Evolutionary conservation across 1,140 invertebrate species (phyloP).

Genomic region (Hermetia illucens): DNA sequence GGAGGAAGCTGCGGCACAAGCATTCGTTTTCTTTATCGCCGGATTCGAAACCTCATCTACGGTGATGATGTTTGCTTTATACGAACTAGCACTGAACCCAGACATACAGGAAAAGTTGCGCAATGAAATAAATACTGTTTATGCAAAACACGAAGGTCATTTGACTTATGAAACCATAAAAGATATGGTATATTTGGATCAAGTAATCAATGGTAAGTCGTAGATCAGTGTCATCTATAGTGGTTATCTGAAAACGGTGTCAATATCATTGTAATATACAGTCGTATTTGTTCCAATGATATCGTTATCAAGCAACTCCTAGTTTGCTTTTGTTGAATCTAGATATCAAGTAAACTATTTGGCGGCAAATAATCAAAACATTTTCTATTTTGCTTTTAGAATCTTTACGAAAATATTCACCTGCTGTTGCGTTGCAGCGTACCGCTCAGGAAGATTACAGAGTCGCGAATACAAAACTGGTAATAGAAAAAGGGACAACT

Average conservation of each 20-base stretch:
- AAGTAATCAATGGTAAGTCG: too few relatives aligned
- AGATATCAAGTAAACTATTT: too few relatives aligned
- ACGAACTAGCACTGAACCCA: constrained; percentile 36
- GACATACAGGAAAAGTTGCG: constrained; percentile 35
- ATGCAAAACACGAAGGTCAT: constrained; percentile 29
- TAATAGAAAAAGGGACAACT: constrained; percentile 28
- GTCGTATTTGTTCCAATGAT: too few relatives aligned
- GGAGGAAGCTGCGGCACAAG: constrained; percentile 32
- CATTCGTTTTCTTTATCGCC: constrained; percentile 37
- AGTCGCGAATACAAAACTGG: constrained; percentile 31
- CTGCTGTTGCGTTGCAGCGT: constrained; percentile 33
- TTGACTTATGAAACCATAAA: too few relatives aligned
- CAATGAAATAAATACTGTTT: constrained; percentile 33
- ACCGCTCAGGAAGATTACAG: constrained; percentile 35
- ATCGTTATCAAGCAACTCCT: constrained; percentile 4
- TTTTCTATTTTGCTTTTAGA: too few relatives aligned
- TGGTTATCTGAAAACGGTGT: too few relatives aligned
- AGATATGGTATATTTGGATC: too few relatives aligned
- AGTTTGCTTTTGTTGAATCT: too few relatives aligned
- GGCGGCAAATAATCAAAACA: constrained; percentile 6
- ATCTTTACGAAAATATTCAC: constrained; percentile 42
- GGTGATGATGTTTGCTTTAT: constrained; percentile 32
- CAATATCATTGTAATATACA: too few relatives aligned
- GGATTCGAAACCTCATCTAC: constrained; percentile 46
- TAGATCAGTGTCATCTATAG: too few relatives aligned